Base-by-base conservation (phyloP, 2,113 vertebrate species). In the Rhipidura dahli region DNA sequence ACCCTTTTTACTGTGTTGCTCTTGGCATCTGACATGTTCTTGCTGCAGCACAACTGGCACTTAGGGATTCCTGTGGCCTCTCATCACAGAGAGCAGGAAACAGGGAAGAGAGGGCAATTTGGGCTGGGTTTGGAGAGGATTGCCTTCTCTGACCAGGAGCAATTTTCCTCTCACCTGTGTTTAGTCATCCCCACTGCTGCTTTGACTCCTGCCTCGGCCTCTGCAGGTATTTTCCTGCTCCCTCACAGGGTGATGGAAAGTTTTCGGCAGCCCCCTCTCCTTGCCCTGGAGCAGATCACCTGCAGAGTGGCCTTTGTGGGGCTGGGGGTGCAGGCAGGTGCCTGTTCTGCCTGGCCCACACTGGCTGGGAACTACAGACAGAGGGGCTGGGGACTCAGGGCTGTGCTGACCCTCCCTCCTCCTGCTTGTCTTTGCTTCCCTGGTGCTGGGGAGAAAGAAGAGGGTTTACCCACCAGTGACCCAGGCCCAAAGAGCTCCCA, bases 201-300 rank as follows among this genome's bases (percentile, higher is more conserved):
- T 93, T 73, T 70, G 64, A 59, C 59, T 94, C 56, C 40, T 13
- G 45, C 39, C 30, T 83, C 51, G 51, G 47, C 37, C n/a, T 90
- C 68, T 35, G 31, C 4, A 7, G 83, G 91, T 93, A 94, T 94
- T 94, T 96, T 91, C 72, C 69, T 45, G 64, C 47, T 91, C 37
- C 39, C 14, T 79, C 51, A 37, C 2, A 0, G 2, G 15, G 33
- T 75, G 70, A 87, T 68, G 65, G 90, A 54, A 91, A 82, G 73
- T 80, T 80, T 83, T 79, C 0, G 0, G 82, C 66, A 85, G 49
- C 42, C 75, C 84, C 53, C 42, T 95, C 69, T 69, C 39, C 63
- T 77, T 14, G 5, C 90, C 90, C 95, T 37, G 90, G 37, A 83
- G 96, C 76, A 0, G 59, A 80, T 93, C 96, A 95, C 92, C 94